Percentiles rank a stretch among this genome's conserved stretches.
Conservation (phyloP, 2,888 invertebrate species). For the Cephus nigrinus region DNA sequence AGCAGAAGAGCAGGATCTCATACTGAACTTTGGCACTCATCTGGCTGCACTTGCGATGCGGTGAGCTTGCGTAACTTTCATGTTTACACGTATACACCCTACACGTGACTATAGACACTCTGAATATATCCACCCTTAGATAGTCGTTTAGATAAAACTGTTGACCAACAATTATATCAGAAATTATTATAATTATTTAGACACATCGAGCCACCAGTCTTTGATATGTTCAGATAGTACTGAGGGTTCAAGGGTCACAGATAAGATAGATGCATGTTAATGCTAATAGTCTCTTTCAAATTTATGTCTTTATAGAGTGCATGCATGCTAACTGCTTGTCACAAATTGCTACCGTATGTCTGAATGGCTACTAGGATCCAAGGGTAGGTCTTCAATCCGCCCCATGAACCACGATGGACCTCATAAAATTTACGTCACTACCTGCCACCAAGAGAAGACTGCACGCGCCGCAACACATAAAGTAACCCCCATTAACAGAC, state of each 20-base stretch:
- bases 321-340: slow-evolving; percentile 33
- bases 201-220: neutral
- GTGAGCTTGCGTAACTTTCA: slow-evolving; percentile 55
- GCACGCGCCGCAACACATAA: slow-evolving; percentile 55
- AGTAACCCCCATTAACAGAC: slow-evolving; percentile 63
- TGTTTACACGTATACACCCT: slow-evolving; percentile 48
- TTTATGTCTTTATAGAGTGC: slow-evolving; percentile 45
- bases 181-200: neutral
- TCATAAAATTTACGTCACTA: slow-evolving; percentile 52
- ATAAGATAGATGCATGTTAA: neutral
- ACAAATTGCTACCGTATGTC: neutral
- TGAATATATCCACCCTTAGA: neutral
- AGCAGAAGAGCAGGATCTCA: slow-evolving; percentile 38
- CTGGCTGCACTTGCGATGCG: slow-evolving; percentile 53
- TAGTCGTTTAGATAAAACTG: neutral
- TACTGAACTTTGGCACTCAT: slow-evolving; percentile 64
- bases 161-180: neutral
- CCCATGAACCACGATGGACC: slow-evolving; percentile 15
- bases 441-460: slow-evolving; percentile 46
- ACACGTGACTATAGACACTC: neutral
- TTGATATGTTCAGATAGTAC: neutral
- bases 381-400: neutral
- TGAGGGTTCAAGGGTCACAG: neutral
- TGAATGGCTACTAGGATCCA: neutral
- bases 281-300: slow-evolving; percentile 21